A percentile compares a stretch with the other conserved stretches of the same genome.
phyloP scores from a whole-genome alignment of 2,113 vertebrate genomes.

The Psephotus haematonotus region DNA sequence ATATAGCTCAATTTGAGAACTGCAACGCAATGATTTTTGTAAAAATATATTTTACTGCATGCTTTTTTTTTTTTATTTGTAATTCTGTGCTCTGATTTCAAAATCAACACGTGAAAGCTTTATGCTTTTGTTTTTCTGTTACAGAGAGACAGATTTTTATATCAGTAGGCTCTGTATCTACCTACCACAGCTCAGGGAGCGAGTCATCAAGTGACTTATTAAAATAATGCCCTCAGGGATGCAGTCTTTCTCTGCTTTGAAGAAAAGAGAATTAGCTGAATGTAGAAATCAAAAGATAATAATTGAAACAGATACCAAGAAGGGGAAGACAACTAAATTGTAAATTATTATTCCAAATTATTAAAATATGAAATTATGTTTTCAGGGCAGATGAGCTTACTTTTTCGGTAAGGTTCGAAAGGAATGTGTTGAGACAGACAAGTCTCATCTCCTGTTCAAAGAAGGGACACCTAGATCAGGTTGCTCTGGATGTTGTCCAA shows the following conservation, averaged over 20 bases:
- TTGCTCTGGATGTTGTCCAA: background rate
- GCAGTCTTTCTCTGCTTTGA: background rate
- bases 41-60: background rate
- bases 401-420: background rate
- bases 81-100: background rate
- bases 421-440: fast-evolving
- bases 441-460: background rate
- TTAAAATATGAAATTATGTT: background rate
- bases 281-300: background rate
- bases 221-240: background rate
- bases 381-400: background rate
- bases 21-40: background rate
- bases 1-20: background rate
- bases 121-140: background rate
- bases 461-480: background rate
- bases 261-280: background rate
- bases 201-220: background rate
- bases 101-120: background rate
- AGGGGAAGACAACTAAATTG: background rate
- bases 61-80: background rate
- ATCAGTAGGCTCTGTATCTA: background rate
- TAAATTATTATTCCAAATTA: background rate
- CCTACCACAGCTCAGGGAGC: background rate
- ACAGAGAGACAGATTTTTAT: background rate
- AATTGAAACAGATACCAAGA: background rate